Evolutionary conservation across 2,113 vertebrate species (phyloP).

Genomic region (Pelecanus crispus): DNA sequence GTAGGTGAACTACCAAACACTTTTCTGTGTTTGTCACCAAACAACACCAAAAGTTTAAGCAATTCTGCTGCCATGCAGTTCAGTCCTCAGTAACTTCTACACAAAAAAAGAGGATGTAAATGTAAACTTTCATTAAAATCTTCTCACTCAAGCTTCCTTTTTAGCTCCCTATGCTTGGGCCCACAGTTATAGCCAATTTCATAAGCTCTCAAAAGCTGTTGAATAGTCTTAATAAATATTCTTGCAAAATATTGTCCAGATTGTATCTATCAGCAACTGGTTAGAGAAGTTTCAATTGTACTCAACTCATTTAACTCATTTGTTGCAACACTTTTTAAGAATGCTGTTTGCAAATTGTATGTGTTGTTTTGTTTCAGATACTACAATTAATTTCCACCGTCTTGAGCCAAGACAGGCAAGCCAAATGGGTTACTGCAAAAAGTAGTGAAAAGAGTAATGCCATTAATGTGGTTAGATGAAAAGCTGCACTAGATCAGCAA

Average conservation of each 20-base stretch:
- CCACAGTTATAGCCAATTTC: neutral
- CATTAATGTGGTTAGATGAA: neutral
- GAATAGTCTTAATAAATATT: neutral
- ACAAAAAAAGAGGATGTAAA: neutral
- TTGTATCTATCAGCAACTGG: neutral
- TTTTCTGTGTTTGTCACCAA: accelerated
- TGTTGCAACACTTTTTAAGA: neutral
- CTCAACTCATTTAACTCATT: neutral
- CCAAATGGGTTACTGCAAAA: neutral
- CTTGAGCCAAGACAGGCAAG: neutral
- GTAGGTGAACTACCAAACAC: neutral
- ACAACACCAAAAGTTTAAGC: neutral
- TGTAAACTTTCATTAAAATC: neutral
- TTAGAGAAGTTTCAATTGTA: neutral
- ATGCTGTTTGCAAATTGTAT: neutral
- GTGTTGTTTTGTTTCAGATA: neutral
- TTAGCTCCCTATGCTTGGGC: neutral
- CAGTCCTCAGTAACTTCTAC: neutral
- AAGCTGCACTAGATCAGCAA: neutral
- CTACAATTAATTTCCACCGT: neutral
- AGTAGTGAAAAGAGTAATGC: neutral
- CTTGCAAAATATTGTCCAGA: neutral
- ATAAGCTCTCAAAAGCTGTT: neutral
- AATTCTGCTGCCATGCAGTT: neutral
- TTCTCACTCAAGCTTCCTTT: neutral